Evolutionary conservation across 2,113 vertebrate species (phyloP).

Genomic region (Cebus imitator): DNA sequence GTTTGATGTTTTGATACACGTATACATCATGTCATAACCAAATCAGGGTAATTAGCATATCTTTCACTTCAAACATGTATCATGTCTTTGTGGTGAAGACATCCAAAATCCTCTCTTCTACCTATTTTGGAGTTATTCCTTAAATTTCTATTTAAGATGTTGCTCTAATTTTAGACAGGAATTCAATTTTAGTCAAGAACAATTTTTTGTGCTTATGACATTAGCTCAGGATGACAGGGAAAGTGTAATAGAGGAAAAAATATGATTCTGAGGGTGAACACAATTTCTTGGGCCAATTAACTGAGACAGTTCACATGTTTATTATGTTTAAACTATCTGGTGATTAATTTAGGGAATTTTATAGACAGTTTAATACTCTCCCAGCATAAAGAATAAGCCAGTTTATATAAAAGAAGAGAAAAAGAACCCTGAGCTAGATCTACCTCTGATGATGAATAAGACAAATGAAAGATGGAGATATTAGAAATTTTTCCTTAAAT

Average conservation of each 20-base stretch:
- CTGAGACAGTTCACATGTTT: constrained; percentile 65
- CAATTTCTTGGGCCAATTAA: constrained; percentile 68
- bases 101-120: background rate
- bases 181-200: background rate
- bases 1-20: background rate
- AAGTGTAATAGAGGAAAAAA: background rate
- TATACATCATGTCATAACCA: background rate
- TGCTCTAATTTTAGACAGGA: background rate
- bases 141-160: constrained; percentile 19
- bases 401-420: constrained; percentile 57
- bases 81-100: background rate
- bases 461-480: constrained; percentile 31
- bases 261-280: constrained; percentile 54
- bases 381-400: constrained; percentile 47
- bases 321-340: constrained; percentile 61
- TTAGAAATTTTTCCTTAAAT: constrained; percentile 35
- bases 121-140: background rate
- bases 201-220: constrained; percentile 34
- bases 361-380: constrained; percentile 66
- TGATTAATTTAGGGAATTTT: constrained; percentile 76
- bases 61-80: background rate
- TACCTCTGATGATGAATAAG: background rate
- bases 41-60: background rate
- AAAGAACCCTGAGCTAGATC: constrained; percentile 11
- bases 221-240: background rate